A percentile compares a stretch with the other conserved stretches of the same genome.
These are phyloP conservation scores for Nesogale talazaci DNA, from an alignment of 2,113 vertebrate species.

Conservation along the genomic window DNA sequence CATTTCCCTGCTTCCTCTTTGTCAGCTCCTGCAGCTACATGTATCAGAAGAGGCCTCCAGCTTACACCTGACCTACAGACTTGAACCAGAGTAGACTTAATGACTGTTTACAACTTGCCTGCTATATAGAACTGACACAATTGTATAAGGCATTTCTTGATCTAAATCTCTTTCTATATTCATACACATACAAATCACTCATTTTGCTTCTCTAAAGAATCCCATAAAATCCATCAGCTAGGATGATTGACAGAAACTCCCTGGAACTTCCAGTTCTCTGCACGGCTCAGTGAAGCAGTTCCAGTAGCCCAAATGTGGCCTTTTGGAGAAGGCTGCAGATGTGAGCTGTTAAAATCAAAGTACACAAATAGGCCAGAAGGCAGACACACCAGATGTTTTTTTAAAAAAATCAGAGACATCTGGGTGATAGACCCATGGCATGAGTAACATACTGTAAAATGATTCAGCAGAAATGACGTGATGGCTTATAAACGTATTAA, in stretches of 20 bases:
- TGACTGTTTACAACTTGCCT: no score
- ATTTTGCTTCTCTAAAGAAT: no score
- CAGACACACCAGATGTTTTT: background rate
- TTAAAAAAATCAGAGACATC: background rate
- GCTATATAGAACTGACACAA: no score
- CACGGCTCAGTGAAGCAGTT: no score
- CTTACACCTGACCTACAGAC: no score
- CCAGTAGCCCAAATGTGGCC: background rate
- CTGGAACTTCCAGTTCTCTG: background rate
- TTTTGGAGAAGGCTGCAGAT: background rate
- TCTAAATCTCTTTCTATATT: no score
- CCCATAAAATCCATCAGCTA: background rate
- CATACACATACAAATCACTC: no score
- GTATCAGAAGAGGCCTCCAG: no score
- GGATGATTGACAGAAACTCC: background rate
- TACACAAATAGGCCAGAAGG: background rate
- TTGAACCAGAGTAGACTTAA: no score
- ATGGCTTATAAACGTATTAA: background rate
- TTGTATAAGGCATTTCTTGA: no score
- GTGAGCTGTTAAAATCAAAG: background rate
- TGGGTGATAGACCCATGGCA: background rate
- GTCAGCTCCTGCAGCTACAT: no score
- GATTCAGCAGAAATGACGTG: background rate
- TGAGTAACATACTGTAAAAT: accelerated
- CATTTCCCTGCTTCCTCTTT: no score